Evolutionary conservation across 1,140 invertebrate genomes (phyloP).

Genomic region (Akabosia matsudoensis): DNA sequence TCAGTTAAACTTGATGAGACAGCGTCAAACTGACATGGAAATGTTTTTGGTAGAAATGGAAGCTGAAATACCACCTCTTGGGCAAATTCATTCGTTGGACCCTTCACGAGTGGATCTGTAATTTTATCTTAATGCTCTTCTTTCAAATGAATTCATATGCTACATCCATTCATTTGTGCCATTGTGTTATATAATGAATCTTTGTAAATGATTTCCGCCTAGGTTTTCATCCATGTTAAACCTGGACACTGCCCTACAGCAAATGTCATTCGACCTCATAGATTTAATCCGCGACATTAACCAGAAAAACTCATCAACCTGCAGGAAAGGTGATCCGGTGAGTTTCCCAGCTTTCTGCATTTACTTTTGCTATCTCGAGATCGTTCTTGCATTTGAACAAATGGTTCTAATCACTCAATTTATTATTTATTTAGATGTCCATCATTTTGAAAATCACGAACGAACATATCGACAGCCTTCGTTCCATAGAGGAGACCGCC

Average conservation of each 20-base stretch:
- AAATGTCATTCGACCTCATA: neutral
- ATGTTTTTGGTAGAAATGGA: slow-evolving; percentile 80
- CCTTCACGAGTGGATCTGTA: slow-evolving; percentile 74
- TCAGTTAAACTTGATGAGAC: slow-evolving; percentile 86
- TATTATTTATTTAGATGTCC: slow-evolving; percentile 62
- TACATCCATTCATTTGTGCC: no score
- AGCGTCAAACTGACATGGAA: slow-evolving; percentile 88
- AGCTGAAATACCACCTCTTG: slow-evolving; percentile 63
- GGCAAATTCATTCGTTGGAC: slow-evolving; percentile 66
- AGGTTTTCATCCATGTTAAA: no score
- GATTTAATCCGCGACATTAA: neutral
- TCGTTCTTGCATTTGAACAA: neutral
- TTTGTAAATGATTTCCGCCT: no score
- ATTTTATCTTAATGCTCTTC: no score
- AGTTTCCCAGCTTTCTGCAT: slow-evolving; percentile 49
- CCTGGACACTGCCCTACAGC: neutral
- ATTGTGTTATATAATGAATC: no score
- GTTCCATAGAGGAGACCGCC: slow-evolving; percentile 87
- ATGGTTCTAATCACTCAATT: neutral
- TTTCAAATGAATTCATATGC: no score
- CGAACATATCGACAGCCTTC: slow-evolving; percentile 91
- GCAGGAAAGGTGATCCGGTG: slow-evolving; percentile 78
- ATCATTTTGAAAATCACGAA: slow-evolving; percentile 91
- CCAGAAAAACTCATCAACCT: neutral
- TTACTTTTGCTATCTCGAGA: slow-evolving; percentile 16